Evolutionary conservation across 2,113 vertebrate genomes (phyloP).

Genomic region (Emydocephalus ijimae): DNA sequence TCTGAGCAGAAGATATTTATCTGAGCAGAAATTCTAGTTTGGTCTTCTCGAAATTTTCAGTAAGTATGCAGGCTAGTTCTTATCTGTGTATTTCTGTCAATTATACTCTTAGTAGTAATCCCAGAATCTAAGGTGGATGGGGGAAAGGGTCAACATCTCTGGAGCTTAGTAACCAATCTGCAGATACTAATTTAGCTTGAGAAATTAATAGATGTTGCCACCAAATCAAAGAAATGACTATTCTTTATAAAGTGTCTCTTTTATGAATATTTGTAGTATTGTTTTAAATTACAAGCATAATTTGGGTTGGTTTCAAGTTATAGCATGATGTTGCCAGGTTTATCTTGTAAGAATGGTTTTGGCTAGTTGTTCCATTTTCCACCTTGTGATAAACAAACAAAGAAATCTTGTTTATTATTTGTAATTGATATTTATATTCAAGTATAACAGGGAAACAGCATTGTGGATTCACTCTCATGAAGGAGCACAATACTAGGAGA

Average conservation of each 20-base stretch:
- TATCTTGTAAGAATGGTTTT: not conserved
- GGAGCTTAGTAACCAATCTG: not conserved
- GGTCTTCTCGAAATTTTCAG: not conserved
- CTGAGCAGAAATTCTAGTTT: not conserved
- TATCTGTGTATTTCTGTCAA: not conserved
- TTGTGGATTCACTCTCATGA: not conserved
- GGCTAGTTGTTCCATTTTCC: not conserved
- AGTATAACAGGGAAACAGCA: not conserved
- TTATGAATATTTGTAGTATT: not conserved
- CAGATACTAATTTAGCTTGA: not conserved
- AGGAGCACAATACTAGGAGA: not conserved
- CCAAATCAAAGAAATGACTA: not conserved
- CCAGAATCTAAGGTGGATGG: not conserved
- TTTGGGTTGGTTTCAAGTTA: not conserved
- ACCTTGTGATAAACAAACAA: not conserved
- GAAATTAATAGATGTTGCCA: not conserved
- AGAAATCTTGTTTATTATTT: not conserved
- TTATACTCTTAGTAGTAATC: not conserved
- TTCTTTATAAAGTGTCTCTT: not conserved
- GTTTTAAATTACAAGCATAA: not conserved
- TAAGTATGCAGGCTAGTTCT: not conserved
- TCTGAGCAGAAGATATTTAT: not conserved
- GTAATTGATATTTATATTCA: not conserved
- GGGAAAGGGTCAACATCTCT: not conserved
- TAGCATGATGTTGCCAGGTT: not conserved